phyloP scores from a whole-genome alignment of 2,113 vertebrate genomes.

The Ceratotherium simum region DNA sequence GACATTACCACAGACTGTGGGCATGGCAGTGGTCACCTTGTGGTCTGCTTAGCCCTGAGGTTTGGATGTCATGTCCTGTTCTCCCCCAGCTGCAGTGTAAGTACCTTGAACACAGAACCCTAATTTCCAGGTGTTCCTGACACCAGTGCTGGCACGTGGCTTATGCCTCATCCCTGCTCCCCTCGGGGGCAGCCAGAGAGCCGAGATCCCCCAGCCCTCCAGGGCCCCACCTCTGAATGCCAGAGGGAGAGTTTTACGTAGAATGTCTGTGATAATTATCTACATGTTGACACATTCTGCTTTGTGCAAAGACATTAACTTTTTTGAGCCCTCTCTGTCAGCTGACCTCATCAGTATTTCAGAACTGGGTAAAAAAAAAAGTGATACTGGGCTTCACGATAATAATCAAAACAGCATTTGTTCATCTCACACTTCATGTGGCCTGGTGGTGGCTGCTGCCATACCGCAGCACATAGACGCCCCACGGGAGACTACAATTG shows the following conservation, averaged over 20 bases:
- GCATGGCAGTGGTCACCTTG: neutral
- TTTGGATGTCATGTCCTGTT: neutral
- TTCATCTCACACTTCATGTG: neutral
- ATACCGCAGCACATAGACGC: neutral
- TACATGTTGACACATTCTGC: neutral
- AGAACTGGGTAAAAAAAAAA: neutral
- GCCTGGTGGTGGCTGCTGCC: neutral
- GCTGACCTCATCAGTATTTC: slow-evolving; percentile 21
- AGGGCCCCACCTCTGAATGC: neutral
- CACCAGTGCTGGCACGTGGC: neutral
- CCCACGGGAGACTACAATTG: rapidly evolving
- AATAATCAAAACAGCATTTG: neutral
- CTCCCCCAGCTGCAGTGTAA: rapidly evolving
- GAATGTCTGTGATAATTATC: neutral
- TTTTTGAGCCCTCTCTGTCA: neutral
- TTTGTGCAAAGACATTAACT: neutral
- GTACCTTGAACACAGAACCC: neutral
- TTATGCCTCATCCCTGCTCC: rapidly evolving
- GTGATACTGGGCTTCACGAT: neutral
- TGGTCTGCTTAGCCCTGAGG: no score
- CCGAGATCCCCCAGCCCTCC: neutral
- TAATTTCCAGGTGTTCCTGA: neutral
- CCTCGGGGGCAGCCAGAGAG: neutral
- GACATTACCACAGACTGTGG: neutral
- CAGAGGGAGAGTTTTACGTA: neutral